Conservation (phyloP, 2,113 vertebrate genomes). For the Xenus cinereus region DNA sequence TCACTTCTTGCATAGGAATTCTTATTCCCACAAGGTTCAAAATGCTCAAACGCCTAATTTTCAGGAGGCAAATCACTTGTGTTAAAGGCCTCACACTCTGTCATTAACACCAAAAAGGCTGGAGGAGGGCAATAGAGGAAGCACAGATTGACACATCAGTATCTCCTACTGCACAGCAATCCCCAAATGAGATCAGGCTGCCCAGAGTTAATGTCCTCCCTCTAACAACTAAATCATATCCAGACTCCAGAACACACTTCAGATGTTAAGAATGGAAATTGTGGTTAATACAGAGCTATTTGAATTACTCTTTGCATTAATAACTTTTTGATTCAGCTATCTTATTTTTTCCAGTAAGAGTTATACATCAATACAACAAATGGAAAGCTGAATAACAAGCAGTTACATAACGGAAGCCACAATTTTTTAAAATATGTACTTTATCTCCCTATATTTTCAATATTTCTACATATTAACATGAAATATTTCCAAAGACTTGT, state of each 20-base stretch:
- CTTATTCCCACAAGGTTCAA: neutral
- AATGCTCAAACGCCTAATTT: neutral
- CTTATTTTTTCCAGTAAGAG: neutral
- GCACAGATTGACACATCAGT: neutral
- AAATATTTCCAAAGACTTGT: neutral
- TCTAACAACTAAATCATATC: neutral
- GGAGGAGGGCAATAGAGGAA: neutral
- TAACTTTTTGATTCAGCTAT: neutral
- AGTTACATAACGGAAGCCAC: neutral
- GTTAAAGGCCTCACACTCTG: neutral
- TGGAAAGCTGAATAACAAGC: neutral
- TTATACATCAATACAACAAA: neutral
- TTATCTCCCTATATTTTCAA: neutral
- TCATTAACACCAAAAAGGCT: neutral
- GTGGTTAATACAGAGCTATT: neutral
- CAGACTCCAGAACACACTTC: neutral
- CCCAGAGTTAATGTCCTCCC: neutral
- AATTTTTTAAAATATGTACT: neutral
- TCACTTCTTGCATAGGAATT: neutral
- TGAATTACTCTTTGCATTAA: neutral
- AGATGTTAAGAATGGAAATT: neutral
- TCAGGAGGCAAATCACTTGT: neutral
- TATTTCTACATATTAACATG: neutral
- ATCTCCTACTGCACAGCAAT: neutral
- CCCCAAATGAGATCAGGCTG: neutral